These are phyloP conservation scores for Ctenicera cuprea DNA, from an alignment of 2,888 invertebrate species.

Conservation along the genomic window DNA sequence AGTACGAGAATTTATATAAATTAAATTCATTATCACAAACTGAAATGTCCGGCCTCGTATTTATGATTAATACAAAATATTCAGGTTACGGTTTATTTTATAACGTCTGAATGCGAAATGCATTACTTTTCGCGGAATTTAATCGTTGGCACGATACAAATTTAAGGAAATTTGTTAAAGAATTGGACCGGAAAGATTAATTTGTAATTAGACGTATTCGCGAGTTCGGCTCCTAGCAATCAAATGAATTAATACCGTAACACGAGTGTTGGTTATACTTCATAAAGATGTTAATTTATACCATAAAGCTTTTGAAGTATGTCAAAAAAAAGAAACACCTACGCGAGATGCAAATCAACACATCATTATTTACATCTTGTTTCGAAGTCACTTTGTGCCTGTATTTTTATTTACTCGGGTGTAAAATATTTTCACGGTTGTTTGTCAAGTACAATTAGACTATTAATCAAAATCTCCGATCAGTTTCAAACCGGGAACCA, in stretches of 20 bases:
- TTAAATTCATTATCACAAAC: slow-evolving; percentile 37
- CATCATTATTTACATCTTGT: slow-evolving; percentile 63
- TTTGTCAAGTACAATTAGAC: slow-evolving; percentile 62
- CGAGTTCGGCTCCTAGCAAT: slow-evolving; percentile 33
- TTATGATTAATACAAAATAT: slow-evolving; percentile 24
- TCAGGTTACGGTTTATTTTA: slow-evolving; percentile 3
- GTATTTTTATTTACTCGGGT: slow-evolving; percentile 64
- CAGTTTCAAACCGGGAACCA: slow-evolving; percentile 46
- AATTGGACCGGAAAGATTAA: slow-evolving; percentile 26
- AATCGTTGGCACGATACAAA: too few species aligned
- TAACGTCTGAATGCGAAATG: neutral
- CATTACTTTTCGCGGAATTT: too few species aligned
- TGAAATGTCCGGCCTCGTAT: slow-evolving; percentile 18
- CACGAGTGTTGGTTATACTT: slow-evolving; percentile 39
- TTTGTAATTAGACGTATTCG: slow-evolving; percentile 32
- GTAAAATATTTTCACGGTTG: slow-evolving; percentile 64
- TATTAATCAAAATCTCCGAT: slow-evolving; percentile 56
- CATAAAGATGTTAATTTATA: slow-evolving; percentile 46
- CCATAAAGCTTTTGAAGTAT: slow-evolving; percentile 34
- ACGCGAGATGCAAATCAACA: slow-evolving; percentile 62
- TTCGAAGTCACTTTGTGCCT: slow-evolving; percentile 58
- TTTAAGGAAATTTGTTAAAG: neutral
- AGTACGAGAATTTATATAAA: slow-evolving; percentile 29
- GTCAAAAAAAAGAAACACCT: slow-evolving; percentile 51
- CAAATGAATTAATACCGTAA: slow-evolving; percentile 33